Conservation (phyloP, 2,113 vertebrate species). For the Lamprologus tigripictilis region DNA sequence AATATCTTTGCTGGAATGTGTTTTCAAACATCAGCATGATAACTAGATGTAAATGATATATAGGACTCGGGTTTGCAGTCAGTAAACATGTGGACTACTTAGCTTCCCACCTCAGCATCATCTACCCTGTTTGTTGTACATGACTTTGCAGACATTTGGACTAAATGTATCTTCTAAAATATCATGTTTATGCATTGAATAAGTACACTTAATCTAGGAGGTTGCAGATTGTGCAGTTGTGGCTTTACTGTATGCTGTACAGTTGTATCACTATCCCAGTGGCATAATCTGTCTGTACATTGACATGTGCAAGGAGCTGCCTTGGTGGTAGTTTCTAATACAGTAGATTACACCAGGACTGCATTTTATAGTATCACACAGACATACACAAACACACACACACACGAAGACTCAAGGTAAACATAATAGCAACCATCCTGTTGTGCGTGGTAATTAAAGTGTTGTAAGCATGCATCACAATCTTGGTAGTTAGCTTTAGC, state of each 20-base stretch:
- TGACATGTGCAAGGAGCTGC: background rate
- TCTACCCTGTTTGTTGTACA: background rate
- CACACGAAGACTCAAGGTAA: background rate
- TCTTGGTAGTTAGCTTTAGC: background rate
- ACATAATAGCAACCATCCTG: background rate
- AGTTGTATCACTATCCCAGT: background rate
- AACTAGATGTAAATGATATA: background rate
- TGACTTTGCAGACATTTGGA: background rate
- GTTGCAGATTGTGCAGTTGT: background rate
- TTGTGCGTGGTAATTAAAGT: background rate
- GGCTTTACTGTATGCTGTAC: background rate
- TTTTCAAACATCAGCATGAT: background rate
- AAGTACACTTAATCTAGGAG: background rate
- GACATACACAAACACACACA: background rate
- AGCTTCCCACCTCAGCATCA: background rate
- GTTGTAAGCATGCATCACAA: background rate
- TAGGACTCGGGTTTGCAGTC: background rate
- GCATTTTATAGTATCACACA: background rate
- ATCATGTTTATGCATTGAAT: background rate
- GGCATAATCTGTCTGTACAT: background rate
- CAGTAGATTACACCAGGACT: background rate
- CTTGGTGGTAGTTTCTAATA: background rate
- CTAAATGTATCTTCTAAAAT: background rate
- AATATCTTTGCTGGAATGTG: background rate
- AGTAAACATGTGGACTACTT: background rate